phyloP scores from a whole-genome alignment of 2,113 vertebrate species.

The Ceratotherium simum region DNA sequence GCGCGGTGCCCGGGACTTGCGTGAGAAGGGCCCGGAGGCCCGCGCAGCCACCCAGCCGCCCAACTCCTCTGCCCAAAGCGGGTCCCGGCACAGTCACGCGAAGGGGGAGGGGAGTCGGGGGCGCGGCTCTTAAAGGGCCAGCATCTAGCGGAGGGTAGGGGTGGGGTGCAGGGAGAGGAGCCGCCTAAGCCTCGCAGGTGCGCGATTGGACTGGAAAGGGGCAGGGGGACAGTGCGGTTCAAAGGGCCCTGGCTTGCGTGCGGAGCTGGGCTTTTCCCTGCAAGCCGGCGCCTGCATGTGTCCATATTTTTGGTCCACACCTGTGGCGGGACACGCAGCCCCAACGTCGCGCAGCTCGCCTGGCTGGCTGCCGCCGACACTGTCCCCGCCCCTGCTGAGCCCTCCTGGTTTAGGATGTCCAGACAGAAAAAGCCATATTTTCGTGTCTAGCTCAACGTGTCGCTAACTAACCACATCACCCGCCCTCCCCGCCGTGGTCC shows the following conservation, averaged over 20 bases:
- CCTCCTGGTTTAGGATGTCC: background rate
- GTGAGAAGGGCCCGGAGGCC: constrained; percentile 78
- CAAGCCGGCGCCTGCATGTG: background rate
- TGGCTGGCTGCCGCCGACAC: background rate
- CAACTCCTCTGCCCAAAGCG: background rate
- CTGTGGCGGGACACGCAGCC: background rate
- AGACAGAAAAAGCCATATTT: background rate
- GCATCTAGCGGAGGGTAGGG: background rate
- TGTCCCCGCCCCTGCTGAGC: background rate
- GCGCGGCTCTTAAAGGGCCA: constrained; percentile 69
- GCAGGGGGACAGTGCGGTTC: background rate
- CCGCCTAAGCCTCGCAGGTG: rapidly evolving
- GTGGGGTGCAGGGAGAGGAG: background rate
- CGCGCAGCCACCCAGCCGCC: background rate
- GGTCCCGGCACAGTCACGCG: constrained; percentile 79
- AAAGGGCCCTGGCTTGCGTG: constrained; percentile 64
- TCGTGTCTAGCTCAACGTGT: background rate
- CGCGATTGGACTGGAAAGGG: background rate
- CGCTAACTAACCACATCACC: background rate
- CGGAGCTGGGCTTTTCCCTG: background rate
- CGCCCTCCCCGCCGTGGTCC: rapidly evolving
- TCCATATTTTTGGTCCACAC: background rate
- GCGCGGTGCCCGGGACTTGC: constrained; percentile 69
- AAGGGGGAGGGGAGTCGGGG: background rate
- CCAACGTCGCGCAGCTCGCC: background rate